These are phyloP conservation scores for Amphiprion clarkii DNA, from an alignment of 2,797 vertebrate genomes.

Conservation along the genomic window DNA sequence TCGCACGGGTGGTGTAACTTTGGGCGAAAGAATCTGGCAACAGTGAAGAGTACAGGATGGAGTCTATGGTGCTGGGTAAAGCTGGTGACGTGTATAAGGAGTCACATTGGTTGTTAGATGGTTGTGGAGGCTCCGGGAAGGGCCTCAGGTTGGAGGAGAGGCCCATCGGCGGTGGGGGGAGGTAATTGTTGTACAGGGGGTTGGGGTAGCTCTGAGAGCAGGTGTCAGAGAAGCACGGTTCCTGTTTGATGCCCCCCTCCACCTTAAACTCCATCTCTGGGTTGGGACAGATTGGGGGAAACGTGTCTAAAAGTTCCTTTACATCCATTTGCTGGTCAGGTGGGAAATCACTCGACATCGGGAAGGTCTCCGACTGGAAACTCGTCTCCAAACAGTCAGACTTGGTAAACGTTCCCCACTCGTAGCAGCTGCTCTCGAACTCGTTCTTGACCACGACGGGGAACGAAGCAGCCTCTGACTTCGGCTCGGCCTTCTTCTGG, in stretches of 20 bases:
- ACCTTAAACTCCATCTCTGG: constrained; percentile 88
- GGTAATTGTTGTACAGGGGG: constrained; percentile 83
- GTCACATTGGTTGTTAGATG: constrained; percentile 81
- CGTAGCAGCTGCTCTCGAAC: constrained; percentile 91
- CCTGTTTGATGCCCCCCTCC: constrained; percentile 86
- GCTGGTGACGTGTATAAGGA: constrained; percentile 80
- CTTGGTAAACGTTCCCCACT: constrained; percentile 89
- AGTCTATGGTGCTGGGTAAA: constrained; percentile 84
- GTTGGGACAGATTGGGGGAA: constrained; percentile 84
- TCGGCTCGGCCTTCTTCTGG: constrained; percentile 79
- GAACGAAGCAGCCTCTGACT: constrained; percentile 84
- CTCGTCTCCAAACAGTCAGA: constrained; percentile 85
- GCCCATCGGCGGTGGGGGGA: constrained; percentile 82
- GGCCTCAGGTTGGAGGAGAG: constrained; percentile 83
- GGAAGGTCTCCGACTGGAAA: constrained; percentile 88
- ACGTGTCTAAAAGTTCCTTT: constrained; percentile 88
- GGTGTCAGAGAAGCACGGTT: constrained; percentile 86
- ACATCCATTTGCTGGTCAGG: constrained; percentile 88
- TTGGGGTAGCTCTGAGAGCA: constrained; percentile 85
- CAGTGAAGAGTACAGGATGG: constrained; percentile 83
- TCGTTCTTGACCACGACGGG: constrained; percentile 92
- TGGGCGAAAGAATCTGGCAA: constrained; percentile 78
- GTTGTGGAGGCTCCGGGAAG: constrained; percentile 81
- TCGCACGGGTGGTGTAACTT: constrained; percentile 88
- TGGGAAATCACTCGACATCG: constrained; percentile 86